A percentile compares a stretch with the other conserved stretches of the same genome.
Conservation (phyloP, 92 coral and sea anemone species). For the Porites divaricata region DNA sequence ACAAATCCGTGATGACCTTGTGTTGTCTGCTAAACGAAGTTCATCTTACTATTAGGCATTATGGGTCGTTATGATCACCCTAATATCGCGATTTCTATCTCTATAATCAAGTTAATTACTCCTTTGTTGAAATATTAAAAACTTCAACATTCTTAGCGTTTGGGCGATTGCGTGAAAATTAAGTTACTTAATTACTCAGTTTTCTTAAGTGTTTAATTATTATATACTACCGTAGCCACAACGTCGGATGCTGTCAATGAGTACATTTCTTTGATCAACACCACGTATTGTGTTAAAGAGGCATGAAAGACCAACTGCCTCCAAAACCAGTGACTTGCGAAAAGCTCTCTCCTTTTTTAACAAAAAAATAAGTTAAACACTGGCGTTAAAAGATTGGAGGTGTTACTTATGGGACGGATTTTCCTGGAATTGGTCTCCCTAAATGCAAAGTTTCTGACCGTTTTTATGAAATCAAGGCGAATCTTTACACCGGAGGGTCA, state of each 20-base stretch:
- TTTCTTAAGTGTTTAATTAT: conserved; percentile 27
- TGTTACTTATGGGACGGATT: background rate
- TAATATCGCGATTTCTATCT: conserved; percentile 14
- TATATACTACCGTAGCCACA: conserved; percentile 6
- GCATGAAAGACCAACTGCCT: background rate
- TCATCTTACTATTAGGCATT: background rate
- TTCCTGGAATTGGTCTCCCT: background rate
- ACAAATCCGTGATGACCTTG: background rate
- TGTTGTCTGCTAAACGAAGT: background rate
- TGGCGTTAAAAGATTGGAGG: background rate
- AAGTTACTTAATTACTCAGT: background rate
- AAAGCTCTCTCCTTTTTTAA: background rate
- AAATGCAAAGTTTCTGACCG: background rate
- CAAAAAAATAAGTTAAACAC: background rate
- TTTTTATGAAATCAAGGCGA: background rate
- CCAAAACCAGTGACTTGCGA: background rate
- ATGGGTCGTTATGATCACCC: background rate
- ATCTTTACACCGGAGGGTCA: no score
- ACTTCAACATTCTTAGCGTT: conserved; percentile 2
- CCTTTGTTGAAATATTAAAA: conserved; percentile 25
- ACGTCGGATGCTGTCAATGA: background rate
- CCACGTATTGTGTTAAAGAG: background rate
- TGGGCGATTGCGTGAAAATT: conserved; percentile 23
- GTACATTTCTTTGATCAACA: background rate
- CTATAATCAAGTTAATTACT: conserved; percentile 27